phyloP scores from a whole-genome alignment of 2,797 vertebrate species.

The Gallinago nigripennis region DNA sequence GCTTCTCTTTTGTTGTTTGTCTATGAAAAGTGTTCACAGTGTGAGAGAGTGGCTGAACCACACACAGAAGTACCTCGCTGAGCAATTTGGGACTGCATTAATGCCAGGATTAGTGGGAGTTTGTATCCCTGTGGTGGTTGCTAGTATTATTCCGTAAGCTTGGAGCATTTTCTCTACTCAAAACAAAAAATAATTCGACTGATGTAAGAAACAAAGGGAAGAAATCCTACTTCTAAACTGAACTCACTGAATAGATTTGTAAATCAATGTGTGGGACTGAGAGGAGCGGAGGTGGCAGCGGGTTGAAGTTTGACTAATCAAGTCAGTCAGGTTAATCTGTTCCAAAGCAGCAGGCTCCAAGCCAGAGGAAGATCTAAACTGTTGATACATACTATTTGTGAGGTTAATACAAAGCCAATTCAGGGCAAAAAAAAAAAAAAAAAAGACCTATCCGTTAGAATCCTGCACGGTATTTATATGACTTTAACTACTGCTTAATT shows the following conservation, averaged over 20 bases:
- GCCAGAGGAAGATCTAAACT: neutral
- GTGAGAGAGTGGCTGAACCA: neutral
- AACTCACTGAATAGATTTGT: rapidly evolving
- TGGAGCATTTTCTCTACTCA: neutral
- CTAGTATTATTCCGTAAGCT: neutral
- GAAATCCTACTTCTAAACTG: neutral
- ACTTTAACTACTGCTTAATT: neutral
- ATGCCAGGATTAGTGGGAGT: neutral
- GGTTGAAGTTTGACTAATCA: neutral
- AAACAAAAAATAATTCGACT: neutral
- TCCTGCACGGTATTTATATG: neutral
- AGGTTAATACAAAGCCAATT: neutral
- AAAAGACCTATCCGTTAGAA: neutral
- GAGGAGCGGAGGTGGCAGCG: neutral
- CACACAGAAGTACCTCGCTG: neutral
- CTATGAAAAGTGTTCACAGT: neutral
- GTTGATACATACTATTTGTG: neutral
- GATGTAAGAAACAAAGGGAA: neutral
- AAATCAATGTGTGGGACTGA: neutral
- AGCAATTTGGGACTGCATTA: neutral
- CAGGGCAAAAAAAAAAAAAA: neutral
- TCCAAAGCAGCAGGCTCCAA: neutral
- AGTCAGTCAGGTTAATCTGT: neutral
- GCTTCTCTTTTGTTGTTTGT: neutral
- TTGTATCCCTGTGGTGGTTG: neutral